phyloP scores from a whole-genome alignment of 2,113 vertebrate genomes.

The Chelonoidis abingdonii region DNA sequence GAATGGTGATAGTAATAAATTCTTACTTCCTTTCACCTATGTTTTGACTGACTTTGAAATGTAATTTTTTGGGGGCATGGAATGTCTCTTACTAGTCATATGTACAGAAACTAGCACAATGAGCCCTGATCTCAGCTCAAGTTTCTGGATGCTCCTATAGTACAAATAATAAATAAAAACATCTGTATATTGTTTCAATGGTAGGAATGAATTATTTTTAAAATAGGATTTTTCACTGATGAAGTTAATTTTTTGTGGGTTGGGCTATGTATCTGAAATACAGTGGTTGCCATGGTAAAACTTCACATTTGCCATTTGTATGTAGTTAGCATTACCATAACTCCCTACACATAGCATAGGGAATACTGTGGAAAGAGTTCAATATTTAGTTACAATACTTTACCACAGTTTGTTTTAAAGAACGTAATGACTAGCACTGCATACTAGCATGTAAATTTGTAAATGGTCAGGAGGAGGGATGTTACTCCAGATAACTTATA shows the following conservation, averaged over 20 bases:
- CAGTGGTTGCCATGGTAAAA: not conserved
- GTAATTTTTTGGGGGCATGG: not conserved
- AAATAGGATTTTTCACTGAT: not conserved
- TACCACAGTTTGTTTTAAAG: constrained; percentile 37
- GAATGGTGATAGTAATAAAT: not conserved
- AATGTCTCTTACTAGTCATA: not conserved
- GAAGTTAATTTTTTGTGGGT: not conserved
- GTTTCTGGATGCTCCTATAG: not conserved
- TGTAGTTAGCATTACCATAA: constrained; percentile 24
- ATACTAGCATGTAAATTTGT: constrained; percentile 20
- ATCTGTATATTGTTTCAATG: not conserved
- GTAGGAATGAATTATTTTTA: not conserved
- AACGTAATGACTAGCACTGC: constrained; percentile 17
- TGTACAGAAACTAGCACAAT: not conserved
- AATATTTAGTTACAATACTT: constrained; percentile 26
- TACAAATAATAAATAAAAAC: not conserved
- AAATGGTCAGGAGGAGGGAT: constrained; percentile 33
- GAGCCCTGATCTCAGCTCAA: not conserved
- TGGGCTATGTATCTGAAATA: not conserved
- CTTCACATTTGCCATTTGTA: not conserved
- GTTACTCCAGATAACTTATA: constrained; percentile 41
- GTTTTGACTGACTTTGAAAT: not conserved
- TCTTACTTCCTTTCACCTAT: not conserved
- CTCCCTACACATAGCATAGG: not conserved
- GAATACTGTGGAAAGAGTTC: constrained; percentile 11